Conservation (phyloP, 2,888 invertebrate species). For the Mellilla xanthometata region DNA sequence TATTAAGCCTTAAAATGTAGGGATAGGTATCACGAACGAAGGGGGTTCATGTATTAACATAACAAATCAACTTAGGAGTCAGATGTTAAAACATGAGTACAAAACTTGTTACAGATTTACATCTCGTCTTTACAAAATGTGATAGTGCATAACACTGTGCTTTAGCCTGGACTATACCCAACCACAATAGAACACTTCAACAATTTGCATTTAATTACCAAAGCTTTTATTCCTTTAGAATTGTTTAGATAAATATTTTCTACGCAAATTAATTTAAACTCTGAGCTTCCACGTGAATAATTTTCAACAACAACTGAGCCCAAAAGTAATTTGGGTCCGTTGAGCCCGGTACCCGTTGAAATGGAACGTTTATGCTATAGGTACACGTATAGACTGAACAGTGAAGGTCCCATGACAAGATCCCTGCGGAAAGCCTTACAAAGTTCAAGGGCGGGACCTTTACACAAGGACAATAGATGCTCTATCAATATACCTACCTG, state of each 20-base stretch:
- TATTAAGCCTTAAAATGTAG: too few relatives aligned
- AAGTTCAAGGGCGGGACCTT: constrained; percentile 29
- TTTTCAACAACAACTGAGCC: constrained; percentile 16
- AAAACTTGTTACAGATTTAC: too few relatives aligned
- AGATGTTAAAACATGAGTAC: too few relatives aligned
- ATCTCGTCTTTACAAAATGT: too few relatives aligned
- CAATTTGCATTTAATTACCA: too few relatives aligned
- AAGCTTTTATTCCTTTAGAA: too few relatives aligned
- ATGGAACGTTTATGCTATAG: constrained; percentile 9
- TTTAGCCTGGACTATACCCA: too few relatives aligned
- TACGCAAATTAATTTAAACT: constrained; percentile 1
- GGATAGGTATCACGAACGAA: too few relatives aligned
- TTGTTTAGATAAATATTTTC: constrained; percentile 6
- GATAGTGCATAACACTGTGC: too few relatives aligned
- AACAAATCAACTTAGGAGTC: too few relatives aligned
- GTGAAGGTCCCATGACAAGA: constrained; percentile 15
- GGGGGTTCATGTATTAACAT: too few relatives aligned
- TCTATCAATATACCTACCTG: constrained; percentile 2
- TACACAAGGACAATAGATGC: constrained; percentile 16
- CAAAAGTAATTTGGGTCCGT: constrained; percentile 14
- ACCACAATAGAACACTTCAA: too few relatives aligned
- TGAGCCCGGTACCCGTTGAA: constrained; percentile 13
- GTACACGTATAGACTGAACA: constrained; percentile 10
- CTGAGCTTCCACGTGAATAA: constrained; percentile 7
- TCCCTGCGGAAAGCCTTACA: constrained; percentile 14